phyloP scores from a whole-genome alignment of 37 sponge, comb jelly and placozoan species.

The Aphrocallistes beatrix region DNA sequence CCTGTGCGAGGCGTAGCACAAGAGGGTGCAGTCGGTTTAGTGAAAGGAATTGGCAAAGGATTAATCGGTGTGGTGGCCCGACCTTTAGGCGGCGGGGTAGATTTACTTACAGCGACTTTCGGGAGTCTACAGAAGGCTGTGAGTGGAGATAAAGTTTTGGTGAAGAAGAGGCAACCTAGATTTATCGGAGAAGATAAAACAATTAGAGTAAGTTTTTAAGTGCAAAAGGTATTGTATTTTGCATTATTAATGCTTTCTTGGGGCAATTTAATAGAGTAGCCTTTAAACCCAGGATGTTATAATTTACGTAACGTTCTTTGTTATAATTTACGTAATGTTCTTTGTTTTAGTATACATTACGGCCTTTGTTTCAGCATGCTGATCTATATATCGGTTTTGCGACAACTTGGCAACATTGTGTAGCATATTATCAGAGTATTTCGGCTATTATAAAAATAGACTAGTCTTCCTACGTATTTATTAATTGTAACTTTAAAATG shows the following conservation, averaged over 20 bases:
- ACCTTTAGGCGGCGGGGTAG: slow-evolving; percentile 69
- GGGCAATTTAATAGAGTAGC: no score
- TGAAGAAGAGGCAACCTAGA: neutral
- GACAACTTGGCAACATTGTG: no score
- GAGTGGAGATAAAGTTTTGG: neutral
- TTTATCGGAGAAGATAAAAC: neutral
- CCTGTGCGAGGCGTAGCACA: slow-evolving; percentile 45
- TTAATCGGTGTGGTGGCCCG: slow-evolving; percentile 55
- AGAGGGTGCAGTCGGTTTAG: slow-evolving; percentile 66
- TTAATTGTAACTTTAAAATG: no score
- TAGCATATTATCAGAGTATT: no score
- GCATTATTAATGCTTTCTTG: no score
- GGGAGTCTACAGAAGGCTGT: slow-evolving; percentile 18
- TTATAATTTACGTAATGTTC: neutral
- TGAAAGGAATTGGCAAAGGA: slow-evolving; percentile 67
- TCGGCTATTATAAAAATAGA: no score
- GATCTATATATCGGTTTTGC: neutral
- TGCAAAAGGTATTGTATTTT: no score
- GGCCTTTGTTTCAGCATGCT: neutral
- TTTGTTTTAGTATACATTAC: neutral
- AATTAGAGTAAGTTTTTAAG: neutral
- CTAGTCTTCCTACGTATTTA: no score
- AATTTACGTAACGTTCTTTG: no score
- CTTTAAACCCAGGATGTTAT: no score
- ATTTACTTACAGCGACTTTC: slow-evolving; percentile 25